These are phyloP conservation scores for Hypotaenidia okinawae DNA, from an alignment of 2,797 vertebrate genomes.

Conservation along the genomic window DNA sequence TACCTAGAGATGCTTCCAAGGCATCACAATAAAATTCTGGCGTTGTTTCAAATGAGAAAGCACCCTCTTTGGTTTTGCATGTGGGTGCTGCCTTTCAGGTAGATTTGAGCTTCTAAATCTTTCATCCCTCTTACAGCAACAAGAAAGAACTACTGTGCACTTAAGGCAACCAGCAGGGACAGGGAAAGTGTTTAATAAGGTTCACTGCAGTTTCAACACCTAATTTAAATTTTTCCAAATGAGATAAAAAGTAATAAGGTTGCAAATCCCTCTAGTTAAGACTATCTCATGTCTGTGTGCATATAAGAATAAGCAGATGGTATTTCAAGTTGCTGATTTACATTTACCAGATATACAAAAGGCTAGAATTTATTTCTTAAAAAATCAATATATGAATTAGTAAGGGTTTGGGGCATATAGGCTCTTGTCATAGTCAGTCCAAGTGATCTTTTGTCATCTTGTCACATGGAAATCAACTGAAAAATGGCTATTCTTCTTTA, in stretches of 20 bases:
- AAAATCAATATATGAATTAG: constrained; percentile 24
- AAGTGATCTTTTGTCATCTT: constrained; percentile 21
- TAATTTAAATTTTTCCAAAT: constrained; percentile 9
- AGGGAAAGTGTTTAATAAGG: constrained; percentile 1
- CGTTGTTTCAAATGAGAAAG: constrained; percentile 53
- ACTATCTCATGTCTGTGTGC: background rate
- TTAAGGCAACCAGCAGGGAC: background rate
- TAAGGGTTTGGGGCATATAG: background rate
- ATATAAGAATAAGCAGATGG: background rate
- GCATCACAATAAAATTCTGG: constrained; percentile 47
- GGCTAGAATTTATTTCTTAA: background rate
- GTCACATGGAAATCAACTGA: constrained; percentile 2
- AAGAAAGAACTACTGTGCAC: background rate
- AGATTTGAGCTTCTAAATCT: constrained; percentile 11
- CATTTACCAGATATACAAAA: background rate
- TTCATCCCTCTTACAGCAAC: constrained; percentile 9
- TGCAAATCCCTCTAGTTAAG: constrained; percentile 9
- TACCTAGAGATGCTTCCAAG: constrained; percentile 51
- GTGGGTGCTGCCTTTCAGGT: background rate
- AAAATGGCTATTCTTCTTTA: background rate
- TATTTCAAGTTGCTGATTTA: constrained; percentile 27
- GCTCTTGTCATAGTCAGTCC: constrained; percentile 2
- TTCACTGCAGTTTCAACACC: background rate
- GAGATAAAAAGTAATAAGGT: constrained; percentile 27
- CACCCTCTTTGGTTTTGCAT: background rate